Percentiles rank a stretch among this genome's conserved stretches.
phyloP scores from a whole-genome alignment of 2,113 vertebrate genomes.

The Colistium nudipinnis region DNA sequence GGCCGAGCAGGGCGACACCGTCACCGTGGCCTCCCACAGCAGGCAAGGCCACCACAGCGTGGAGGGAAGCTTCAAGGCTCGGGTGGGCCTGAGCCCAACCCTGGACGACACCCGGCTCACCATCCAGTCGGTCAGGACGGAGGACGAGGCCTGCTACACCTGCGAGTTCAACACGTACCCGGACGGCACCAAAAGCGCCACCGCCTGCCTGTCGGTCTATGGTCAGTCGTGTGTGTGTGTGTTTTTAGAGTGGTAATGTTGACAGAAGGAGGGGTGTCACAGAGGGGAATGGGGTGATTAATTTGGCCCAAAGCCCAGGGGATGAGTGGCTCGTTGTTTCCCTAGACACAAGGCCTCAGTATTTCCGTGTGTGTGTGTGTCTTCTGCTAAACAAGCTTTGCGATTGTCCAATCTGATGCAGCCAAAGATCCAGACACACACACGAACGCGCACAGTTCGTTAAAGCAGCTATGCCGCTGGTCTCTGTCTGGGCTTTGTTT shows the following conservation, averaged over 20 bases:
- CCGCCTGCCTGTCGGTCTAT: slow-evolving; percentile 77
- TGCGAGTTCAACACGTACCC: slow-evolving; percentile 83
- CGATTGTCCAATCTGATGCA: slow-evolving; percentile 39
- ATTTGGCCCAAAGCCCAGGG: slow-evolving; percentile 50
- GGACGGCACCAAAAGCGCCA: slow-evolving; percentile 61
- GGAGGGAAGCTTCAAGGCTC: slow-evolving; percentile 36
- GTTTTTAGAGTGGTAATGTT: slow-evolving; percentile 23
- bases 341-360: slow-evolving; percentile 64
- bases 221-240: slow-evolving; percentile 65
- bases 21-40: slow-evolving; percentile 66
- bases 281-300: slow-evolving; percentile 60
- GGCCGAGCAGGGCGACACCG: slow-evolving; percentile 69
- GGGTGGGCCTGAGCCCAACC: slow-evolving; percentile 61
- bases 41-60: slow-evolving; percentile 4
- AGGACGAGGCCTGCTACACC: slow-evolving; percentile 83
- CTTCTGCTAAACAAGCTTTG: slow-evolving; percentile 48
- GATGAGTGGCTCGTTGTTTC: slow-evolving; percentile 71
- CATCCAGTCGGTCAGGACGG: slow-evolving; percentile 61
- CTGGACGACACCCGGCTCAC: slow-evolving; percentile 68
- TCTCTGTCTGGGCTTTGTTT: slow-evolving; percentile 50
- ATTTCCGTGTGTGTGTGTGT: slow-evolving; percentile 32
- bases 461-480: slow-evolving; percentile 44
- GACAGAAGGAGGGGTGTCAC: slow-evolving; percentile 35
- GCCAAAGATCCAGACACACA: slow-evolving; percentile 41
- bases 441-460: slow-evolving; percentile 30